These are phyloP conservation scores for Globicephala melas DNA, from an alignment of 2,113 vertebrate species.

Conservation along the genomic window DNA sequence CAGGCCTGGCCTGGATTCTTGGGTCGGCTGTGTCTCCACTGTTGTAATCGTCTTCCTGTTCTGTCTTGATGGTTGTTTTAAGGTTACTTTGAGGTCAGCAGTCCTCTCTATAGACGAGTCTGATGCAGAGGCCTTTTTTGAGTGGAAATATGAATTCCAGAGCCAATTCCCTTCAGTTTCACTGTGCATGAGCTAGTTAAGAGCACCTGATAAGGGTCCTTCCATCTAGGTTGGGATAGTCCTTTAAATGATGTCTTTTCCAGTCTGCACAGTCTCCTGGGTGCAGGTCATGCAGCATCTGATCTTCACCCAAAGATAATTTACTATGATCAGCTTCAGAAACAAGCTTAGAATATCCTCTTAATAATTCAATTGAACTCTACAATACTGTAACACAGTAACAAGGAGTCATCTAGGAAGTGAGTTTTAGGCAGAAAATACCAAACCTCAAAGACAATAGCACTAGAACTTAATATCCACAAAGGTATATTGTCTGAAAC, in stretches of 20 bases:
- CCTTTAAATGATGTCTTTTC: not conserved
- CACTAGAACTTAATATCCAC: not conserved
- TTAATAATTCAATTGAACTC: not conserved
- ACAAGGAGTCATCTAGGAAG: not conserved
- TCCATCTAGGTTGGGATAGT: not conserved
- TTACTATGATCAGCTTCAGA: not conserved
- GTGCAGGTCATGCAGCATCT: not conserved
- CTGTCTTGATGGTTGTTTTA: not conserved
- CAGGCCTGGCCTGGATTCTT: not conserved
- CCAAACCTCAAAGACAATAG: not conserved
- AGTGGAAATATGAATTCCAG: not conserved
- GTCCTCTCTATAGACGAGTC: not conserved
- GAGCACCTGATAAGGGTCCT: not conserved
- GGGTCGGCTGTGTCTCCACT: not conserved
- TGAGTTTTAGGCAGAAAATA: not conserved
- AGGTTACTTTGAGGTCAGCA: not conserved
- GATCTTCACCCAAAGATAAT: not conserved
- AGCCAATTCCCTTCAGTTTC: too few species aligned
- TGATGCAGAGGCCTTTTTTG: not conserved
- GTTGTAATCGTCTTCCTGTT: not conserved
- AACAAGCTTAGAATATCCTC: not conserved
- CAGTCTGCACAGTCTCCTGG: not conserved
- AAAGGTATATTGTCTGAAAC: not conserved
- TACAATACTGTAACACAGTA: not conserved
- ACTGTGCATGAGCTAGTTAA: not conserved